Percentiles rank a stretch among this genome's conserved stretches.
These are phyloP conservation scores for Troides helena DNA, from an alignment of 2,888 invertebrate genomes.

Conservation along the genomic window DNA sequence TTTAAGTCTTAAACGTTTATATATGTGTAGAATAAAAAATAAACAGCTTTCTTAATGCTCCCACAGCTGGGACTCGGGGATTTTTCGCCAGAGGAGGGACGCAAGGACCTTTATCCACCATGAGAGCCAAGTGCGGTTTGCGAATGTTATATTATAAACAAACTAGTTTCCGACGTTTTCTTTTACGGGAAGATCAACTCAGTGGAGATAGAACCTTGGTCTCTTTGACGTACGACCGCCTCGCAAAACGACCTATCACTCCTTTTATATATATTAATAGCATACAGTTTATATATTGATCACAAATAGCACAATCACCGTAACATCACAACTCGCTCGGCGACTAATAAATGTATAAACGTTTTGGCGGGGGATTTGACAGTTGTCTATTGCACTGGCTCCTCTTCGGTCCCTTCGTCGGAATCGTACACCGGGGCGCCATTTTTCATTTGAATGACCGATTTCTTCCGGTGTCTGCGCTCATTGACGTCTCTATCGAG, in stretches of 20 bases:
- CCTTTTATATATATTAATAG: too few species aligned
- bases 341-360: slow-evolving; percentile 21
- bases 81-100: too few species aligned
- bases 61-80: too few species aligned
- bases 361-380: slow-evolving; percentile 44
- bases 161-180: too few species aligned
- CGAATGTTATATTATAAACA: too few species aligned
- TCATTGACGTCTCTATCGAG: slow-evolving; percentile 76
- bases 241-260: too few species aligned
- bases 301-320: slow-evolving; percentile 61
- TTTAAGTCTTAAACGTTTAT: slow-evolving; percentile 25
- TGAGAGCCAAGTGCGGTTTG: too few species aligned
- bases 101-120: too few species aligned
- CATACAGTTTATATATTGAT: slow-evolving; percentile 40
- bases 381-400: slow-evolving; percentile 78
- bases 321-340: slow-evolving; percentile 52
- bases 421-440: slow-evolving; percentile 79
- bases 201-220: too few species aligned
- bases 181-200: too few species aligned
- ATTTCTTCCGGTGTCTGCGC: slow-evolving; percentile 79
- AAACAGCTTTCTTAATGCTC: too few species aligned
- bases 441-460: slow-evolving; percentile 80
- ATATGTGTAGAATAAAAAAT: slow-evolving; percentile 28
- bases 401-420: slow-evolving; percentile 84
- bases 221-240: too few species aligned